These are phyloP conservation scores for Sinosuthora webbiana DNA, from an alignment of 2,113 vertebrate genomes.

Conservation along the genomic window DNA sequence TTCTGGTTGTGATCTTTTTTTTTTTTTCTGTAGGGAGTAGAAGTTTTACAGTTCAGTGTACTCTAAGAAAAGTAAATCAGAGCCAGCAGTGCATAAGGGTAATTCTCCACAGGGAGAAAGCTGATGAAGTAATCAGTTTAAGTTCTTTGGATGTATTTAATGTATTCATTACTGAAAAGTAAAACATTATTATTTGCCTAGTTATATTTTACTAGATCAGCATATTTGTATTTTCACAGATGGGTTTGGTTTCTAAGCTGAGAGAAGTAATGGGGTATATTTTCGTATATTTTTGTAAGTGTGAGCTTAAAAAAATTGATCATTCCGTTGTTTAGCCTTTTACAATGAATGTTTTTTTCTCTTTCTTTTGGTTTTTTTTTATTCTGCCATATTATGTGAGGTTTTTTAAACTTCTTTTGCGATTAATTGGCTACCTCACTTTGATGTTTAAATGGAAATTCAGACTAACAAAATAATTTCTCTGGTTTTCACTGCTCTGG, in stretches of 20 bases:
- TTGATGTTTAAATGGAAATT: neutral
- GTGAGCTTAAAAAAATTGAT: neutral
- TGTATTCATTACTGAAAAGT: neutral
- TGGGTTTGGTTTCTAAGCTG: neutral
- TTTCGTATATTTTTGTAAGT: neutral
- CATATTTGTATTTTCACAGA: neutral
- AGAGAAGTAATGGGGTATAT: neutral
- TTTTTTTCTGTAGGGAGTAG: neutral
- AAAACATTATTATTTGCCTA: neutral
- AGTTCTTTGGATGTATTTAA: neutral
- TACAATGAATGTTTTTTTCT: neutral
- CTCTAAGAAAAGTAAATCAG: neutral
- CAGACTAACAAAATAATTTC: neutral
- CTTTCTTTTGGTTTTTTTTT: neutral
- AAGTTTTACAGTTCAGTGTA: neutral
- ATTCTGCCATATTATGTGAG: neutral
- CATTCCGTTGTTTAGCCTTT: neutral
- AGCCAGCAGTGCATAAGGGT: neutral
- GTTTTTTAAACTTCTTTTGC: neutral
- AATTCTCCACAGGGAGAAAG: neutral
- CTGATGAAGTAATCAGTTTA: neutral
- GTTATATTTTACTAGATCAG: neutral
- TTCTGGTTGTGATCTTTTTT: neutral
- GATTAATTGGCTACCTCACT: neutral
- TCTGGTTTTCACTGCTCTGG: neutral